Base-by-base conservation (phyloP, 1,140 invertebrate genomes). In the Glossosoma conforme region DNA sequence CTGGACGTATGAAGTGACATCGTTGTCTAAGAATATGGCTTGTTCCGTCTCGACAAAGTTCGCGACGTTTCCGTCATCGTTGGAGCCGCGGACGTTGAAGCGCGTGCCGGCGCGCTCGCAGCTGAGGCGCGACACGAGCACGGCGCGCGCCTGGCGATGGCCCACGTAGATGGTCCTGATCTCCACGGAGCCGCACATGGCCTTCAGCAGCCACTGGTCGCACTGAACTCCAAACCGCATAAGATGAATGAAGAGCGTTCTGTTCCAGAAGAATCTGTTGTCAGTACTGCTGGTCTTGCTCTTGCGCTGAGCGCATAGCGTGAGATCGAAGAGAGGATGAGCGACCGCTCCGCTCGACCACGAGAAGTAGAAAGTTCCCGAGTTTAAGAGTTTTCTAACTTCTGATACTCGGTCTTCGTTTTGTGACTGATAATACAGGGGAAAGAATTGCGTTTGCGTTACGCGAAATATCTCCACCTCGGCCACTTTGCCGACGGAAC, bases 31-130 rank as follows among this genome's bases (percentile, higher is more conserved):
- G 64, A 85, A 93, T 52, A 96, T 91, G 1, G 90, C 83, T 76
- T 99, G 97, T 74, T 99, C 97, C 1, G 96, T 99, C 81, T 99
- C 97, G 8, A 98, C 95, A 81, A 99, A 99, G 78, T 99, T 99
- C 2, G 97, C 97, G 24, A 99, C 97, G 77, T 97, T 89, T 0
- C 97, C 97, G 69, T 97, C 92, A 76, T 99, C 97, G 74, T 99
- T 98, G 25, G 87, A 91, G n/a, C 97, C 97, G 60, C 97, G 78
- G 0, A 98, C 95, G 76, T 98, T 98, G 66, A 99, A 99, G 66
- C 89, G 81, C 10, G 94, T 97, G 4, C 94, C 94, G 30, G 93
- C 93, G 61, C 97, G 77, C 75, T 99, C 96, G 72, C 91, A 97
- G 68, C 93, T 98, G 3, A 99, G 78, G 46, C 97, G 77, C 9